Base-by-base conservation (phyloP, 1,140 invertebrate species). In the Polypedilum pembai region DNA sequence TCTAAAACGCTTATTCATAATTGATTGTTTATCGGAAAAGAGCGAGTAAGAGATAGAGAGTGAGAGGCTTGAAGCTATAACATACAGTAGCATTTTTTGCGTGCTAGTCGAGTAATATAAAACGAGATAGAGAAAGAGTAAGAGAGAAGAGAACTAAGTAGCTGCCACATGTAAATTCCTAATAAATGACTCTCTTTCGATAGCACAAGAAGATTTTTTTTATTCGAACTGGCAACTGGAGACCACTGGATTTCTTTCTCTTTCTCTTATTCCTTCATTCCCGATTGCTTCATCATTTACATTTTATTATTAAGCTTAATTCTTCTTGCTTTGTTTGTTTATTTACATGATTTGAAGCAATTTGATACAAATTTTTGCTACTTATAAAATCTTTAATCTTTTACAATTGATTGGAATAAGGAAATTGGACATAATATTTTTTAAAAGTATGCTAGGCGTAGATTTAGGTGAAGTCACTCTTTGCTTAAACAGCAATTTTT, bases 31-130 rank as follows among this genome's bases (percentile, higher is more conserved):
- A 69, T 69, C 65, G 65, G 24, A 33, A 33, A 69, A 21, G 65
- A 10, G 17, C 10, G 5, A 33, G 24, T n/a, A n/a, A n/a, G n/a
- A n/a, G n/a, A n/a, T n/a, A n/a, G n/a, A n/a, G n/a, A n/a, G n/a
- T n/a, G n/a, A n/a, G n/a, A n/a, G 5, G 24, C 24, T 33, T 5
- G 24, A 1, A 33, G 24, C 24, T 33, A 33, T 33, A 33, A 69
- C n/a, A 18, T 18, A 69, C 65, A 69, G 65, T 69, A 69, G 65
- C 65, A 69, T 69, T 69, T 69, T 69, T 69, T 69, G 65, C 65
- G 65, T 69, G 65, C 65, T 18, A 69, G 17, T 69, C 18, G 17
- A 20, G 8, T 18, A 21, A 69, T 18, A 69, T 21, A 69, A 17
- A 56, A 17, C 10, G 7, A 56, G 45, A 56, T 12, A 56, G 45